Percentiles rank a stretch among this genome's conserved stretches.
Evolutionary conservation across 30 jellyfish, hydroid and myxozoan genomes (phyloP).

Genomic region (Hydractinia symbiolongicarpus): DNA sequence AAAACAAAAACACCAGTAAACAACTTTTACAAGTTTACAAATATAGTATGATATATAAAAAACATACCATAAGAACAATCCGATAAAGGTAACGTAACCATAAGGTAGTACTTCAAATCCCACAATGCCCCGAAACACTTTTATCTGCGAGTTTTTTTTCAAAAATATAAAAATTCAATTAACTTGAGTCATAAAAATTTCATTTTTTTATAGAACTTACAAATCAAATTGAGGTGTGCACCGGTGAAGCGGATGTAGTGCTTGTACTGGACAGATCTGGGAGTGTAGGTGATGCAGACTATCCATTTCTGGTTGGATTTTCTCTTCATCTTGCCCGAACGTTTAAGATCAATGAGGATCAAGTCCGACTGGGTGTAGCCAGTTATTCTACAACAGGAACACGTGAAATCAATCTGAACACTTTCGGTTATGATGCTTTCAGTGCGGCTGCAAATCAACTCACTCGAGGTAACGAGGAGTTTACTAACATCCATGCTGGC

Average conservation of each 20-base stretch:
- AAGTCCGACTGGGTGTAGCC: constrained; percentile 7
- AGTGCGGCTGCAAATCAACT: not conserved
- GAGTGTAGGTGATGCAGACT: constrained; percentile 15
- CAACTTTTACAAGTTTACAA: too few species aligned
- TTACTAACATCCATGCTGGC: constrained; percentile 4
- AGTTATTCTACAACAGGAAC: constrained; percentile 3
- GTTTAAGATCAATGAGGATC: not conserved
- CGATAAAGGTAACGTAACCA: too few species aligned
- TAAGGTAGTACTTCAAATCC: too few species aligned
- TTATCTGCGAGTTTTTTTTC: too few species aligned
- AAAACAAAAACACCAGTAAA: too few species aligned
- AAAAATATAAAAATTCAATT: too few species aligned
- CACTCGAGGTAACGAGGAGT: not conserved
- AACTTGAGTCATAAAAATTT: too few species aligned
- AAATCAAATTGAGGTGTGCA: constrained; percentile 6
- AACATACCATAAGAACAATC: too few species aligned
- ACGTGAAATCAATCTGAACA: not conserved
- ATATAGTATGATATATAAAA: too few species aligned
- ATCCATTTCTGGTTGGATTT: not conserved
- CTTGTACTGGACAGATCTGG: constrained; percentile 8
- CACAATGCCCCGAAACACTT: too few species aligned
- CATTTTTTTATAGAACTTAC: not conserved
- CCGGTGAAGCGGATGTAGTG: constrained; percentile 5
- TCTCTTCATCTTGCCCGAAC: constrained; percentile 8
- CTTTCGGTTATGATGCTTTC: constrained; percentile 1